Evolutionary conservation across 2,113 vertebrate species (phyloP).

Genomic region (Clarias magur): DNA sequence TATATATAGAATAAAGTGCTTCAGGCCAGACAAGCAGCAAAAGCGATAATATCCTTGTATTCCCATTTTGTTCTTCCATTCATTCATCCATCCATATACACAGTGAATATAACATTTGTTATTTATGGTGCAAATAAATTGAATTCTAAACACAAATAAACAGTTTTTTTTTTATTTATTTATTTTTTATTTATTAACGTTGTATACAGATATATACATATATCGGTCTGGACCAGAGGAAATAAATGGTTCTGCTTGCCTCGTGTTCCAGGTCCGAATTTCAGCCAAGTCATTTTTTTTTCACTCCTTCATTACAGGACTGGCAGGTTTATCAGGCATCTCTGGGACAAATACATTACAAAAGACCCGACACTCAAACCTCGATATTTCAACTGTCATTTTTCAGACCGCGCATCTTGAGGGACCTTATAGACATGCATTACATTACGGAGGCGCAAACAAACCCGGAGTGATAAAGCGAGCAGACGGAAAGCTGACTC

Average conservation of each 20-base stretch:
- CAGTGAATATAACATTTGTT: not conserved
- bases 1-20: not conserved
- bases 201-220: no score
- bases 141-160: not conserved
- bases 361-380: not conserved
- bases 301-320: not conserved
- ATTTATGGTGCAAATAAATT: not conserved
- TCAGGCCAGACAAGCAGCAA: not conserved
- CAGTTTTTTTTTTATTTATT: not conserved
- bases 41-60: not conserved
- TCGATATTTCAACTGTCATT: slow-evolving; percentile 9
- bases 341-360: slow-evolving; percentile 3
- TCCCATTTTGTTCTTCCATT: not conserved
- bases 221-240: not conserved
- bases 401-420: slow-evolving; percentile 3
- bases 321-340: slow-evolving; percentile 24
- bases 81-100: not conserved
- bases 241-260: not conserved
- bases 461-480: slow-evolving; percentile 24
- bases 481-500: slow-evolving; percentile 23
- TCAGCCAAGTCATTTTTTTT: not conserved
- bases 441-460: slow-evolving; percentile 23
- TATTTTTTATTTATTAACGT: no score
- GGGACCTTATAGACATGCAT: slow-evolving; percentile 21
- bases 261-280: not conserved